These are phyloP conservation scores for Anguilla megastoma DNA, from an alignment of 2,797 vertebrate genomes.

Conservation along the genomic window DNA sequence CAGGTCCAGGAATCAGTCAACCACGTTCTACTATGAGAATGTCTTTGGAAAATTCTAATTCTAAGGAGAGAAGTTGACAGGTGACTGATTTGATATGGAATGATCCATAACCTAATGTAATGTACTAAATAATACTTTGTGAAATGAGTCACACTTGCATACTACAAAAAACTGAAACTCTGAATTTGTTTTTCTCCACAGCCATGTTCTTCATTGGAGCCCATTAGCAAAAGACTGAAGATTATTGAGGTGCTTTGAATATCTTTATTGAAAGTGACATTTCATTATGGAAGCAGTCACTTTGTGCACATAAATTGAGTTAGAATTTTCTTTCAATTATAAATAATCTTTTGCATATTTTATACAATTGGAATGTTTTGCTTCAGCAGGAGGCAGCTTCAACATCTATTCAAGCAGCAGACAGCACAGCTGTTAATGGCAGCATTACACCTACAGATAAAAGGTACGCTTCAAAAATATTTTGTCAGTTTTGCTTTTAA, in stretches of 20 bases:
- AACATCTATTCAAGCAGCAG: slow-evolving; percentile 98
- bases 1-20: background rate
- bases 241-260: slow-evolving; percentile 86
- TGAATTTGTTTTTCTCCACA: slow-evolving; percentile 47
- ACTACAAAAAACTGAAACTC: background rate
- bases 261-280: background rate
- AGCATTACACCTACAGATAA: slow-evolving; percentile 98
- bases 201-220: slow-evolving; percentile 79
- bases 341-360: background rate
- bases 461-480: slow-evolving; percentile 74
- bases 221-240: slow-evolving; percentile 96
- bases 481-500: background rate
- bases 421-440: slow-evolving; percentile 97
- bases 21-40: background rate
- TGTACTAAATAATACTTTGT: background rate
- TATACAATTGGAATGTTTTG: background rate
- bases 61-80: background rate
- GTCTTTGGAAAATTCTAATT: background rate
- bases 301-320: background rate
- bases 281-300: background rate
- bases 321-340: background rate
- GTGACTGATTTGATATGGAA: background rate
- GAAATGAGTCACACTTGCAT: background rate
- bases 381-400: slow-evolving; percentile 84
- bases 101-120: background rate